Evolutionary conservation across 30 jellyfish, hydroid and myxozoan species (phyloP), one percentile per base, ranked within the genome.

Genomic region (Aurelia aurita complex sp. Pacific): DNA sequence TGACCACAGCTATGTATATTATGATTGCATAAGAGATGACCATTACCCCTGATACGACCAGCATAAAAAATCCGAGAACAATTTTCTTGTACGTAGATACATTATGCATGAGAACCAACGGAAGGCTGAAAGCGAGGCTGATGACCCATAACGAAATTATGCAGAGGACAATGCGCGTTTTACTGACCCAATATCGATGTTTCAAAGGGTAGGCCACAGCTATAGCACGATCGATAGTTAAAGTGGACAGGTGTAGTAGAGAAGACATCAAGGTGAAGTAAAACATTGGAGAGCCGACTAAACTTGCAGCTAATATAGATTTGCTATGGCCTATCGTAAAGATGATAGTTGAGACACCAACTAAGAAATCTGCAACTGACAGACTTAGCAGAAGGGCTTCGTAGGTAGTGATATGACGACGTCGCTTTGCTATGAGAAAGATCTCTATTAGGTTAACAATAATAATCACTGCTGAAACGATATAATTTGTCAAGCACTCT

Each of bases 1-100:
- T 33, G 23, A 77, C 29, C 64, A n/a, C 42, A 60, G 65, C 87
- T 43, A 17, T 77, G 67, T 80, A 80, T 35, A 69, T 36, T 52
- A 80, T 69, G 10, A 40, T 13, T 55, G 75, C 35, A 80, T 80
- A 80, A 11, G 69, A 10, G 62, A 80, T 2, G 65, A 80, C 55
- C 46, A 80, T 53, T 9, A 63, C 54, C 6, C 19, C 16, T 17
- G 68, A n/a, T 11, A 36, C 57, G 57, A 6, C 15, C 57, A 46
- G 57, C 57, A 46, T 46, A 46, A 7, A 46, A 9, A 4, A 9
- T 46, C 57, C 57, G 12, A 46, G 14, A 46, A 46, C 57, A 46
- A 14, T 7, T 9, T 46, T 9, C 57, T 46, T 46, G 57, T 46
- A 46, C 57, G 57, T 46, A 46, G 57, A 46, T 46, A 18, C 38